Conservation (phyloP, 2,888 invertebrate species). For the Molanna angustata region DNA sequence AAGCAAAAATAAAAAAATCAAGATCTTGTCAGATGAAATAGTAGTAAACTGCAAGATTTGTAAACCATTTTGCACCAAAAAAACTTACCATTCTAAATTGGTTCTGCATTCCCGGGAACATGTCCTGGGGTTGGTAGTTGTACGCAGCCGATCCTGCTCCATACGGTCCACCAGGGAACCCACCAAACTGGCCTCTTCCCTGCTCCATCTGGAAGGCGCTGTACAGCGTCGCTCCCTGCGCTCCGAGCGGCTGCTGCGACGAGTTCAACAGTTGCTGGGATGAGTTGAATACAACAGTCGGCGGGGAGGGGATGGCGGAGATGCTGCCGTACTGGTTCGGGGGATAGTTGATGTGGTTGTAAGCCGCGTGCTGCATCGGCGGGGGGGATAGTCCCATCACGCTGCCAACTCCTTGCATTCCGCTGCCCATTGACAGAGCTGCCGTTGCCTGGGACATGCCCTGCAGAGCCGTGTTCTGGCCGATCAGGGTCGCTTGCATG, state of each 20-base stretch:
- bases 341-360: slow-evolving; percentile 70
- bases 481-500: slow-evolving; percentile 42
- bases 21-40: too few species aligned
- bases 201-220: slow-evolving; percentile 78
- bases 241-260: slow-evolving; percentile 60
- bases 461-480: slow-evolving; percentile 25
- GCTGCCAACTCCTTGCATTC: slow-evolving; percentile 30
- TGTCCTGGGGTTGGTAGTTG: slow-evolving; percentile 74
- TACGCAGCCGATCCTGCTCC: slow-evolving; percentile 69
- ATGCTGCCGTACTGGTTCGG: slow-evolving; percentile 74
- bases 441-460: slow-evolving; percentile 41
- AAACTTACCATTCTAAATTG: slow-evolving; percentile 53
- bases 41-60: too few species aligned
- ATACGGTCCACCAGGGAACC: slow-evolving; percentile 70
- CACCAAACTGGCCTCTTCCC: slow-evolving; percentile 76
- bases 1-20: too few species aligned
- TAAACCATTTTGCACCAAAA: neutral
- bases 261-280: slow-evolving; percentile 59
- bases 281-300: slow-evolving; percentile 77
- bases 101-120: slow-evolving; percentile 63
- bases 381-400: slow-evolving; percentile 55
- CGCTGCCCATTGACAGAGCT: slow-evolving; percentile 45
- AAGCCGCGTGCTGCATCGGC: slow-evolving; percentile 58
- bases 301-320: slow-evolving; percentile 84
- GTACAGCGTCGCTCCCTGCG: slow-evolving; percentile 75